Percentiles rank a stretch among this genome's conserved stretches.
These are phyloP conservation scores for Venturia canescens DNA, from an alignment of 1,140 invertebrate genomes.

Conservation along the genomic window DNA sequence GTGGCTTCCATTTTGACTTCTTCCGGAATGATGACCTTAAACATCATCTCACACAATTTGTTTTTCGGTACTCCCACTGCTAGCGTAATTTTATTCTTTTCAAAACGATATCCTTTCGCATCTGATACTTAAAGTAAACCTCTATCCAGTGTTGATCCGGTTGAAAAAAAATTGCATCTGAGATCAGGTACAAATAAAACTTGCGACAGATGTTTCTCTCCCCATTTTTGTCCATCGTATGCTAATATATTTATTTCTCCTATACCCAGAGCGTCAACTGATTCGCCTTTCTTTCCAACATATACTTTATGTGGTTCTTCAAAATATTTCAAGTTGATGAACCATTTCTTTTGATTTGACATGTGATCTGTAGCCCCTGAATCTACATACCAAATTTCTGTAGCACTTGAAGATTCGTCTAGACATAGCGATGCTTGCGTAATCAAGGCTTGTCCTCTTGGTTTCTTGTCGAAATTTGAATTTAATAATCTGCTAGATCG, in stretches of 20 bases:
- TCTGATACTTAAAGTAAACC: conserved; percentile 22
- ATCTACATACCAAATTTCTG: conserved; percentile 48
- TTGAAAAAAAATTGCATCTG: conserved; percentile 49
- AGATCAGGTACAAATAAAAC: conserved; percentile 47
- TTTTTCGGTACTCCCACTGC: conserved; percentile 41
- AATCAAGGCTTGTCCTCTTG: conserved; percentile 35
- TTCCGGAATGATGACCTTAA: conserved; percentile 24
- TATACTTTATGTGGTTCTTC: background rate
- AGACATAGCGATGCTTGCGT: conserved; percentile 29
- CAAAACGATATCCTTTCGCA: conserved; percentile 19
- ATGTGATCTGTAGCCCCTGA: conserved; percentile 57
- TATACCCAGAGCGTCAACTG: background rate
- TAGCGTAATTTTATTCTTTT: conserved; percentile 21
- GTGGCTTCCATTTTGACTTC: background rate
- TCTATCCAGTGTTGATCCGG: conserved; percentile 40
- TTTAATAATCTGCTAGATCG: background rate
- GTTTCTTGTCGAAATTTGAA: conserved; percentile 6
- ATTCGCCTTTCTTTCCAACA: conserved; percentile 25
- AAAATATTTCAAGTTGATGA: conserved; percentile 34
- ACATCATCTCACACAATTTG: conserved; percentile 48
- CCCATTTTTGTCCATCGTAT: conserved; percentile 41
- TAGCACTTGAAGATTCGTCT: background rate
- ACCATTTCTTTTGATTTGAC: conserved; percentile 50
- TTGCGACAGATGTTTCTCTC: conserved; percentile 20
- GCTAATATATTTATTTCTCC: conserved; percentile 45